Evolutionary conservation across 2,113 vertebrate genomes (phyloP).

Genomic region (Siniperca chuatsi): DNA sequence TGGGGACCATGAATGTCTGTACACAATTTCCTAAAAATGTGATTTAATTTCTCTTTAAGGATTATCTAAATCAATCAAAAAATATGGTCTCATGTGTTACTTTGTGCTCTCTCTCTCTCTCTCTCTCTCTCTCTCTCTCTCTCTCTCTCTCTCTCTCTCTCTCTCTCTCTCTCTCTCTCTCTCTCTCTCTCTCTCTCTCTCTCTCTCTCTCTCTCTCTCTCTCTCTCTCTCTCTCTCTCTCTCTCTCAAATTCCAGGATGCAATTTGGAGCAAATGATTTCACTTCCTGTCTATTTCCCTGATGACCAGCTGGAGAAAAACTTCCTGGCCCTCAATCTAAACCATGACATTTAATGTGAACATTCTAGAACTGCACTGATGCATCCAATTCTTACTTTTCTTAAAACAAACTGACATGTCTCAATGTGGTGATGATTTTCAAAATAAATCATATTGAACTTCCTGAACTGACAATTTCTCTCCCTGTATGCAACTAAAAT

Average conservation of each 20-base stretch:
- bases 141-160: too few relatives aligned
- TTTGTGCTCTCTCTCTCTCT: background rate
- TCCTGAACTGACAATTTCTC: background rate
- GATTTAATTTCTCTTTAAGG: background rate
- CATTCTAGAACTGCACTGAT: background rate
- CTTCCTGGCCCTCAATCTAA: background rate
- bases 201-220: background rate
- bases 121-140: too few relatives aligned
- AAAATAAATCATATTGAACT: background rate
- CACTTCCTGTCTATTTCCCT: constrained; percentile 32
- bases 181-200: background rate
- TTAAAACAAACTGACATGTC: background rate
- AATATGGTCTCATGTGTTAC: background rate
- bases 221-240: background rate
- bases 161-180: background rate
- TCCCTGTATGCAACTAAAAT: background rate
- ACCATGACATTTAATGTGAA: background rate
- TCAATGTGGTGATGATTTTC: background rate
- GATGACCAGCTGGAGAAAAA: constrained; percentile 4
- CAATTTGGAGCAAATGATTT: constrained; percentile 33
- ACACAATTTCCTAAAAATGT: background rate
- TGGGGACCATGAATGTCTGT: background rate
- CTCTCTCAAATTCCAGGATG: constrained; percentile 14
- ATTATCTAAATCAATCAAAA: background rate
- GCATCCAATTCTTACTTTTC: background rate